These are phyloP conservation scores for Ichneumoninae sp. DNA, from an alignment of 2,888 invertebrate genomes.

Conservation along the genomic window DNA sequence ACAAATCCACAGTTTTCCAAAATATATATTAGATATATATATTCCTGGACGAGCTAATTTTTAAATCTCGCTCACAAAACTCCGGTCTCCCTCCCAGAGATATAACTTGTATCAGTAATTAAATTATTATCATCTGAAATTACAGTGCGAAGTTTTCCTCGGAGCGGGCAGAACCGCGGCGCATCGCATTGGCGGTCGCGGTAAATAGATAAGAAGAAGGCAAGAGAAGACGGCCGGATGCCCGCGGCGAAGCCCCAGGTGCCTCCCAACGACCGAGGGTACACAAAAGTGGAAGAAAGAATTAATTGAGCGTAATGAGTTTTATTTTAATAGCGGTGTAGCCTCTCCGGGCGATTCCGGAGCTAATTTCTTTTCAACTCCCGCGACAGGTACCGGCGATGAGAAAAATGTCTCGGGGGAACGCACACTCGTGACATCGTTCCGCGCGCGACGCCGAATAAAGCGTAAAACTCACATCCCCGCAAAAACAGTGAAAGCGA, in stretches of 20 bases:
- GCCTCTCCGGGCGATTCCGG: conserved; percentile 34
- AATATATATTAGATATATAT: not conserved
- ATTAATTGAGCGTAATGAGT: conserved; percentile 45
- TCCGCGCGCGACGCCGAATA: not conserved
- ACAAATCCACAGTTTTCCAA: too few relatives aligned
- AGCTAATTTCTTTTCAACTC: conserved; percentile 10
- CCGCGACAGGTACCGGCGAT: not conserved
- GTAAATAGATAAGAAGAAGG: not conserved
- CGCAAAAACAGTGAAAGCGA: not conserved
- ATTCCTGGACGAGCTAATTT: not conserved
- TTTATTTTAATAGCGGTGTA: conserved; percentile 50
- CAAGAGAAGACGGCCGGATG: conserved; percentile 9
- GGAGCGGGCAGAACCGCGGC: conserved; percentile 16
- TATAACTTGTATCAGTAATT: conserved; percentile 38
- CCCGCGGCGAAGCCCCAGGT: conserved; percentile 29
- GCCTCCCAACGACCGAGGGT: conserved; percentile 13
- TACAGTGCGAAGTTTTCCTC: conserved; percentile 53
- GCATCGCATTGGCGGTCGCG: not conserved
- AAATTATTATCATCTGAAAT: conserved; percentile 61
- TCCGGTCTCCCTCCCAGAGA: conserved; percentile 9
- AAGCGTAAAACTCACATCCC: not conserved
- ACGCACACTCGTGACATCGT: conserved; percentile 15
- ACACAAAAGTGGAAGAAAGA: conserved; percentile 36
- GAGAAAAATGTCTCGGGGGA: not conserved
- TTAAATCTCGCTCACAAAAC: conserved; percentile 41